Conservation (phyloP, 1,140 invertebrate species). For the Charaxes varanes region DNA sequence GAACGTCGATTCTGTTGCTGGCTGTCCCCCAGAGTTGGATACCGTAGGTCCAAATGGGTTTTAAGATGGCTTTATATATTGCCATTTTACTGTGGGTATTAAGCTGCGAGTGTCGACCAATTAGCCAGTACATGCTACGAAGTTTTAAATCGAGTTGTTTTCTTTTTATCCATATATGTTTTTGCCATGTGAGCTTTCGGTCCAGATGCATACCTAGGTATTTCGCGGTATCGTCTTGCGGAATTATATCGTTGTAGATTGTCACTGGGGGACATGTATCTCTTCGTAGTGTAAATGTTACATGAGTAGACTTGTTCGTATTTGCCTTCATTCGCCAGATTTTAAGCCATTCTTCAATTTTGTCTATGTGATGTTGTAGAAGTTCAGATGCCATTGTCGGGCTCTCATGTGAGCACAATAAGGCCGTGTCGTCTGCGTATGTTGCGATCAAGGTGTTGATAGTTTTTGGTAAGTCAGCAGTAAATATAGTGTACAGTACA, state of each 20-base stretch:
- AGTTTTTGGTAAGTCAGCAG: slow-evolving; percentile 21
- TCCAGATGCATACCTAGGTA: slow-evolving; percentile 12
- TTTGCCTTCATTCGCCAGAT: slow-evolving; percentile 7
- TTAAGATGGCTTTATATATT: too few species aligned
- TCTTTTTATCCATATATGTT: slow-evolving; percentile 5
- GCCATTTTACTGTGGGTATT: too few species aligned
- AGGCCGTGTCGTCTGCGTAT: slow-evolving; percentile 18
- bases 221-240: background rate
- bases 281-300: slow-evolving; percentile 3
- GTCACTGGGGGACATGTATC: slow-evolving; percentile 1
- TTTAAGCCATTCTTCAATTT: slow-evolving; percentile 2
- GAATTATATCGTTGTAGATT: background rate
- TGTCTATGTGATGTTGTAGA: background rate
- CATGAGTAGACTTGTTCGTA: slow-evolving; percentile 2
- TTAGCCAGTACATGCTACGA: background rate
- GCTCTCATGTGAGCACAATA: slow-evolving; percentile 3
- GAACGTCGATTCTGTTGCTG: too few species aligned
- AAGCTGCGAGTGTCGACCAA: slow-evolving; percentile 1
- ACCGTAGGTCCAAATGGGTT: too few species aligned
- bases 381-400: slow-evolving; percentile 4
- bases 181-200: slow-evolving; percentile 4
- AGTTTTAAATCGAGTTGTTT: slow-evolving; percentile 1
- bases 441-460: too few species aligned
- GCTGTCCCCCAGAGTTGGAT: too few species aligned
- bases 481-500: slow-evolving; percentile 11